A percentile compares a stretch with the other conserved stretches of the same genome.
phyloP scores from a whole-genome alignment of 2,113 vertebrate genomes.

The Vidua macroura region DNA sequence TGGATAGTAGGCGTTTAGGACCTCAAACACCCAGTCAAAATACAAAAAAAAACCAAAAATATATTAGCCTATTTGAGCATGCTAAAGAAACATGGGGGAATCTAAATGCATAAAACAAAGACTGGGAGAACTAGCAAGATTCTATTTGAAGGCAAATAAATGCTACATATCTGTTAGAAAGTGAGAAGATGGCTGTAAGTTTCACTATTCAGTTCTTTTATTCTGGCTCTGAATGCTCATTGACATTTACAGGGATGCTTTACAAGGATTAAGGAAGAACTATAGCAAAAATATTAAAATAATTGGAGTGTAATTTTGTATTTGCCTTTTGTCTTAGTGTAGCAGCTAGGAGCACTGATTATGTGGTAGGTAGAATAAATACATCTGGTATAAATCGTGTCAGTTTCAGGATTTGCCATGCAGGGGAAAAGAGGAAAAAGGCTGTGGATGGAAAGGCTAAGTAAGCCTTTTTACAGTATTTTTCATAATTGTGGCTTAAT shows the following conservation, averaged over 20 bases:
- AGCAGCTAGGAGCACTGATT: background rate
- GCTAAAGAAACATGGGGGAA: background rate
- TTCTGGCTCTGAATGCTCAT: background rate
- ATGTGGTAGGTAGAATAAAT: background rate
- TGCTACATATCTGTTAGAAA: background rate
- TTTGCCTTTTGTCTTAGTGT: background rate
- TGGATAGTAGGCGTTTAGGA: background rate
- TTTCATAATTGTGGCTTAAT: background rate
- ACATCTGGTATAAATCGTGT: background rate
- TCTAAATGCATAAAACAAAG: background rate
- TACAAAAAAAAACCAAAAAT: conserved; percentile 17
- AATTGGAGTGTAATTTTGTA: background rate
- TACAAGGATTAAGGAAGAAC: background rate
- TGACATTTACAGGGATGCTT: background rate
- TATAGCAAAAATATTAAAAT: background rate
- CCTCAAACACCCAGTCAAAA: background rate
- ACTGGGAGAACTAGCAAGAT: background rate
- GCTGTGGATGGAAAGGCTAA: background rate
- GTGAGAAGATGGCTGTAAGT: background rate
- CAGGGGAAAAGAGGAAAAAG: background rate
- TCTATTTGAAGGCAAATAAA: background rate
- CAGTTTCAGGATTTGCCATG: background rate
- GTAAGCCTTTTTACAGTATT: background rate
- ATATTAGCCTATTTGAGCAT: background rate
- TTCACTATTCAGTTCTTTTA: background rate